Evolutionary conservation across 2,888 invertebrate species (phyloP), one percentile per base, ranked within the genome.

Genomic region (Tineola bisselliella): DNA sequence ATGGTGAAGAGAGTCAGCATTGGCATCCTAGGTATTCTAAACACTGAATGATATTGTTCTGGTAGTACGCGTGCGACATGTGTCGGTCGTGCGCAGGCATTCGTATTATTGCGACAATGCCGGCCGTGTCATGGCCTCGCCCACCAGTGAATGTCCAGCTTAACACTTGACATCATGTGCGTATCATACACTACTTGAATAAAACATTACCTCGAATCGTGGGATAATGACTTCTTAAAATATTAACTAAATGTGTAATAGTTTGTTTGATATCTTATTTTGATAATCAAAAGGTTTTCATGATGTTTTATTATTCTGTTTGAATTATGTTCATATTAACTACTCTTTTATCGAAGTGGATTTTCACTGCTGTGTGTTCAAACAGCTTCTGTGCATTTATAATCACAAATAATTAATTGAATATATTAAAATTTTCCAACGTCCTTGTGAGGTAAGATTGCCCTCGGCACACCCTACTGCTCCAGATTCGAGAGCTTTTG

Each of bases 401-500:
- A n/a, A n/a, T n/a, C n/a, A n/a, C n/a, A n/a, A n/a, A n/a, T n/a
- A n/a, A n/a, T n/a, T n/a, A 25, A 25, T 25, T 25, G 4, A 25
- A 4, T 25, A 25, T 25, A 25, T 48, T 48, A 48, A 48, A 48
- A 48, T 15, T 48, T n/a, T 48, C 17, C 58, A 71, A 72, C 78
- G 86, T 84, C 84, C 86, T 84, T 84, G 84, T 77, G 76, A 70
- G 68, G 77, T 78, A 79, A 79, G 70, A 10, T 25, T 65, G 65
- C 67, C 61, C 70, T 73, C 66, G 44, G 58, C 66, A 65, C 67
- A 59, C 70, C 73, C 79, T 74, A 77, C 73, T 66, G 82, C 76
- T 81, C 81, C 81, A 81, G 79, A 80, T 81, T 76, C 68, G 66
- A 19, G 18, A 43, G 19, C 17, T 44, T 43, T 44, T 19, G 58